Base-by-base conservation (phyloP, 2,113 vertebrate genomes). In the Boleophthalmus pectinirostris region DNA sequence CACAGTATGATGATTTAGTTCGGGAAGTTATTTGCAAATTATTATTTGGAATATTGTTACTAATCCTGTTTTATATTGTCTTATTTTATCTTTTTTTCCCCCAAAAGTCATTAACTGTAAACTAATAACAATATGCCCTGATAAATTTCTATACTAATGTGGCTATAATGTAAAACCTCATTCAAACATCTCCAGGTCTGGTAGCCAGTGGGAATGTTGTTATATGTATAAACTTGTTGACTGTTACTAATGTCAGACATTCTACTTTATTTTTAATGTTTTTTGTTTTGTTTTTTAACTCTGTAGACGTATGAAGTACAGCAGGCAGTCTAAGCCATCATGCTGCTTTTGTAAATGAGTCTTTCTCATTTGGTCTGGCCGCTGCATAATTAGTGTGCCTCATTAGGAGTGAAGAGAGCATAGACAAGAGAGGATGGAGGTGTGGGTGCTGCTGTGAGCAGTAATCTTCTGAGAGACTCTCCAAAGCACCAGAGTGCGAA, bases 291-390 rank as follows among this genome's bases (percentile, higher is more conserved):
- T 54, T 24, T 57, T 9, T 24, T 10, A 2, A n/a, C 23, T 24
- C 56, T 4, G 6, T 24, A n/a, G 23, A 24, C 21, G 24, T 13
- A n/a, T 57, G 24, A 11, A 21, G 9, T 23, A 24, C 20, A 21
- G 23, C 12, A 57, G 20, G 56, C 11, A 53, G 76, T 21, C 9
- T 47, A 79, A 56, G 78, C 54, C 72, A 20, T 63, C 64, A 56
- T 63, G 70, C 72, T 80, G 18, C 0, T 70, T 81, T 87, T 88
- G 68, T 81, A 82, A 89, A 88, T 80, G 49, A 83, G 69, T 69
- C 29, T 63, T 77, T 87, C 82, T 85, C 83, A 88, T 88, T 73
- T 72, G 77, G 87, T 80, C 79, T 73, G 81, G 70, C 54, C 77
- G 72, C 83, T 72, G 81, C 70, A 72, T 81, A 81, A 84, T 87